Evolutionary conservation across 30 jellyfish, hydroid and myxozoan species (phyloP), one percentile per base, ranked within the genome.

Genomic region (Cassiopea andromeda): DNA sequence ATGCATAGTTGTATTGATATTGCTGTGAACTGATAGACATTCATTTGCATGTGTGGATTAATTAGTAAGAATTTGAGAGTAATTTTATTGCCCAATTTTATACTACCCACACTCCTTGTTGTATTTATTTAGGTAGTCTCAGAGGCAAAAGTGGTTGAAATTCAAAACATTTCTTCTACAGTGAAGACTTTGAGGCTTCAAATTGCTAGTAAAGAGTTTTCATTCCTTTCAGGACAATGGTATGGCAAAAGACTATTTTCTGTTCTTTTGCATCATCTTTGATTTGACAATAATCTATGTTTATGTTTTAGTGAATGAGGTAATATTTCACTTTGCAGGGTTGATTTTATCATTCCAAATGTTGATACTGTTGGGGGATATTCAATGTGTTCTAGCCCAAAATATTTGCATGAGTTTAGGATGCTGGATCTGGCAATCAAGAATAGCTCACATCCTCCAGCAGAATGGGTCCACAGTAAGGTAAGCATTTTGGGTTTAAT

Each of bases 141-240:
- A 46, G 89, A 61, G 0, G 98, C 98, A 47, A 47, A 70, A 14
- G 97, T 94, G 8, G 78, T 43, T 72, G 46, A 85, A 12, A 71
- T 94, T 57, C 60, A 60, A 9, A 71, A 82, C 46, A 68, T 74
- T 38, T 90, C 99, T 7, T 94, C 97, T 0, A 95, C 99, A 1
- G 95, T 95, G 77, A 95, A 95, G 82, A 57, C 49, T 46, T 46
- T 95, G 78, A 81, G 49, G 49, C 89, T 95, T 18, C 16, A 64
- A 17, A 84, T 95, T 48, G 88, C 81, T n/a, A 81, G 87, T 48
- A 68, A 79, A 2, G 58, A 82, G 27, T 91, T 95, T 44, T 71
- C 95, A 13, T 95, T 95, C 48, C 60, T 74, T 49, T 97, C 98
- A 47, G 99, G 99, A 1, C 99, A 95, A 49, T 95, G 99, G 99